phyloP scores from a whole-genome alignment of 2,113 vertebrate genomes.

The Apodemus sylvaticus region DNA sequence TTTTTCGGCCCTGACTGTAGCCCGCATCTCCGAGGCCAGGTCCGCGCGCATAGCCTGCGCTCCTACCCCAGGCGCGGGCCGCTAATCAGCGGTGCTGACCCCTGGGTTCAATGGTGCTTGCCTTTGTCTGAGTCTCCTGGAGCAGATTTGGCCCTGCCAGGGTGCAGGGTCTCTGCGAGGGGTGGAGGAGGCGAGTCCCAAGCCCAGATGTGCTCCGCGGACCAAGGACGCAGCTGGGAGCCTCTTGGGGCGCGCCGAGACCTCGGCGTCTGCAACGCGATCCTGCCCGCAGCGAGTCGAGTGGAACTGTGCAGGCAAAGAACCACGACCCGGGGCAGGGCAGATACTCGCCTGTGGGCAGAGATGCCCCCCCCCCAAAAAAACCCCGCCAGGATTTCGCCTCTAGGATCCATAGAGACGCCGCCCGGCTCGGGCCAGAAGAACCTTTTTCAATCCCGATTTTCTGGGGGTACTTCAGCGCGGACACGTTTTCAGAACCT shows the following conservation, averaged over 20 bases:
- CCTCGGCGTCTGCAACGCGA: neutral
- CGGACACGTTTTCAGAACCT: constrained; percentile 79
- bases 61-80: neutral
- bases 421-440: neutral
- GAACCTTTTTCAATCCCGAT: constrained; percentile 12
- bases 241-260: neutral
- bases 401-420: neutral
- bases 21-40: constrained; percentile 4
- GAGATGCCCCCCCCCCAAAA: neutral
- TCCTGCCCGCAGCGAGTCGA: neutral
- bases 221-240: constrained; percentile 43
- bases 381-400: too few relatives aligned
- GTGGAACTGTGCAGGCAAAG: neutral
- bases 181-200: constrained; percentile 17
- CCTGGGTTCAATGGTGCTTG: neutral
- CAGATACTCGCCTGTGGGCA: neutral
- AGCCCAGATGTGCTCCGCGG: constrained; percentile 15
- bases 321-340: neutral
- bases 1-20: neutral
- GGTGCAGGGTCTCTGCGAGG: neutral
- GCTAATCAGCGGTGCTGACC: neutral
- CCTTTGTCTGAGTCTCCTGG: constrained; percentile 38
- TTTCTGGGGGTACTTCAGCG: neutral
- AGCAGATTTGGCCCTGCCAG: neutral
- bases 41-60: neutral